phyloP scores from a whole-genome alignment of 2,797 vertebrate genomes.

The Ptychadena robeensis region DNA sequence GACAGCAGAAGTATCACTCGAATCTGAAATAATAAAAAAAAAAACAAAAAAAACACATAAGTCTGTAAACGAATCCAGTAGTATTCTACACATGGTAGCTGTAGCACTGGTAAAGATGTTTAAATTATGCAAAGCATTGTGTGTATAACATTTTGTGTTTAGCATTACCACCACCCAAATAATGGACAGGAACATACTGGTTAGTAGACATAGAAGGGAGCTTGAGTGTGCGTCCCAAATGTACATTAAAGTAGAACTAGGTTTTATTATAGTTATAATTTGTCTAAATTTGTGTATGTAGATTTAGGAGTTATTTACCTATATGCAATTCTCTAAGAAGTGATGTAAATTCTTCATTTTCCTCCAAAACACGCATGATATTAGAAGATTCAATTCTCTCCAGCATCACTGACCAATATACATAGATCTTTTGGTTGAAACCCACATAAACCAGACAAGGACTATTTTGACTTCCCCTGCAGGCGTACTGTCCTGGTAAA shows the following conservation, averaged over 20 bases:
- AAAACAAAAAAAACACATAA: constrained; percentile 37
- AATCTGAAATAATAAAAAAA: too few species aligned
- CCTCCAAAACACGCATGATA: constrained; percentile 85
- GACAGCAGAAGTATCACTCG: constrained; percentile 76
- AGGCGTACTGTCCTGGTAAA: constrained; percentile 88
- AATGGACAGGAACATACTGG: neutral
- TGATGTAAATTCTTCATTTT: constrained; percentile 77
- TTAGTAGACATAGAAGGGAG: neutral
- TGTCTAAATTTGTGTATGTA: too few species aligned
- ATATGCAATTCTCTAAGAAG: constrained; percentile 80
- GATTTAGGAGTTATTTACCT: constrained; percentile 79
- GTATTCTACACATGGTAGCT: neutral
- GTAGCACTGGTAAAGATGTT: too few species aligned
- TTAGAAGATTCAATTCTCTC: constrained; percentile 96
- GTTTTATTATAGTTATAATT: too few species aligned
- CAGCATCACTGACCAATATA: constrained; percentile 95
- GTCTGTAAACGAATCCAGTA: neutral
- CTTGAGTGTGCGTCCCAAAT: neutral
- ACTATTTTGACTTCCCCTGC: constrained; percentile 89
- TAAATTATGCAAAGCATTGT: neutral
- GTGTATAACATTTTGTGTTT: neutral
- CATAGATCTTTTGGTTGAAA: constrained; percentile 95
- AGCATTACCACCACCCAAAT: neutral
- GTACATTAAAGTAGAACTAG: neutral
- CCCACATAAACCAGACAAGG: constrained; percentile 96